phyloP scores from a whole-genome alignment of 2,797 vertebrate genomes.

The Alfaro cultratus region DNA sequence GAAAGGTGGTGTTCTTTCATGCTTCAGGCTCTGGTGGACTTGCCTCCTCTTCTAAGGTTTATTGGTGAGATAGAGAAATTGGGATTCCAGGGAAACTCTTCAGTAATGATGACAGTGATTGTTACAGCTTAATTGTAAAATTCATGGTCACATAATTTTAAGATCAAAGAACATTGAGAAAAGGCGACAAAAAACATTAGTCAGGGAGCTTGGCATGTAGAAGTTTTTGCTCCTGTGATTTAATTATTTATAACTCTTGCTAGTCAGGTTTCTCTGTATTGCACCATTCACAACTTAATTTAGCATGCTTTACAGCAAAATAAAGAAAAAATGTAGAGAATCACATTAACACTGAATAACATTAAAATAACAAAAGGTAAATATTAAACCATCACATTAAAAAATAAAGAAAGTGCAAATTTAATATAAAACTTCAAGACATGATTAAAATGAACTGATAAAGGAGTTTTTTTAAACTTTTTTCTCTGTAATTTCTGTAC shows the following conservation, averaged over 20 bases:
- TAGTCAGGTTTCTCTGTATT: not conserved
- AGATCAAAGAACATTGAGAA: not conserved
- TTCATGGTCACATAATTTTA: not conserved
- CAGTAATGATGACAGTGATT: not conserved
- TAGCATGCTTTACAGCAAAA: not conserved
- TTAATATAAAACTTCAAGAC: not conserved
- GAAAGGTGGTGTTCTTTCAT: conserved; percentile 3
- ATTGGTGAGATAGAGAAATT: not conserved
- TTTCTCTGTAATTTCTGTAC: no score
- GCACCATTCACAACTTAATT: not conserved
- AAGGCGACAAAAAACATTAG: not conserved
- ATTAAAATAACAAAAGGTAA: not conserved
- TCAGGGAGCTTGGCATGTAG: not conserved
- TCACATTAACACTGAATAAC: not conserved
- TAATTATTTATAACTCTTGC: conserved; percentile 4
- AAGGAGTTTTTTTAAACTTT: not conserved
- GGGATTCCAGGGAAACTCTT: not conserved
- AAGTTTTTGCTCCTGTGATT: not conserved
- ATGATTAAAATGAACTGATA: not conserved
- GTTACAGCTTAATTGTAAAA: not conserved
- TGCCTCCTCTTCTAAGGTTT: not conserved
- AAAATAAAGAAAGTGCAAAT: not conserved
- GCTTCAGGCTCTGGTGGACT: not conserved
- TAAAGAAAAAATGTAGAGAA: not conserved
- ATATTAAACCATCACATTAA: not conserved